These are phyloP conservation scores for Chromobotia macracanthus DNA, from an alignment of 2,797 vertebrate species.

Conservation along the genomic window DNA sequence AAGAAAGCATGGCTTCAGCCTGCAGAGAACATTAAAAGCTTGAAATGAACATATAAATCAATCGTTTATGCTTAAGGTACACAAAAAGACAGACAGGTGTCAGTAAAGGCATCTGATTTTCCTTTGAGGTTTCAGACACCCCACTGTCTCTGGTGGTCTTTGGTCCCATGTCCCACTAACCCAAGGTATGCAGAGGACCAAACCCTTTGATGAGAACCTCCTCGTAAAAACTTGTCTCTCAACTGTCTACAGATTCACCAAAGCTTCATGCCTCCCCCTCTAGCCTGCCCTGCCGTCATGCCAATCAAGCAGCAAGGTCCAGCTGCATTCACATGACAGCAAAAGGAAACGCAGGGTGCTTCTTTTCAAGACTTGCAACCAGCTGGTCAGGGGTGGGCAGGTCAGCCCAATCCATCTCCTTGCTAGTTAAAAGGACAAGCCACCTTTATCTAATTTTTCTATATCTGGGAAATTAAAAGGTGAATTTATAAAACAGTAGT, in stretches of 20 bases:
- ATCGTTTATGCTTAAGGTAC: constrained; percentile 38
- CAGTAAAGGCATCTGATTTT: constrained; percentile 54
- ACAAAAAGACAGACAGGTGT: constrained; percentile 48
- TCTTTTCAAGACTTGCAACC: constrained; percentile 70
- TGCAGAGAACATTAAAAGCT: not conserved
- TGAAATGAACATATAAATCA: constrained; percentile 27
- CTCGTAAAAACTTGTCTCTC: constrained; percentile 52
- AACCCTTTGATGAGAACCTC: constrained; percentile 56
- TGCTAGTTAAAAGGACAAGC: constrained; percentile 67
- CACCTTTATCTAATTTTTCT: constrained; percentile 40
- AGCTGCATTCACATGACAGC: constrained; percentile 71
- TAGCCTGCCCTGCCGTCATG: constrained; percentile 63
- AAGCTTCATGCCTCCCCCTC: constrained; percentile 34
- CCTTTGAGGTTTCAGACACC: constrained; percentile 50
- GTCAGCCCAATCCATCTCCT: constrained; percentile 44
- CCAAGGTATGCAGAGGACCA: constrained; percentile 42
- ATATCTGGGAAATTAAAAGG: not conserved
- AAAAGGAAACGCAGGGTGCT: constrained; percentile 66
- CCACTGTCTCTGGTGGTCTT: constrained; percentile 44
- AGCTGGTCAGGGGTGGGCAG: constrained; percentile 49
- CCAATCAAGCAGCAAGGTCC: constrained; percentile 76
- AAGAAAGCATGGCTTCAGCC: constrained; percentile 57
- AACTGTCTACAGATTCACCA: constrained; percentile 49
- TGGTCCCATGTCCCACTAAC: constrained; percentile 47
- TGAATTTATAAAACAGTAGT: too few relatives aligned